phyloP scores from a whole-genome alignment of 2,888 invertebrate genomes.

The Synanthedon vespiformis region DNA sequence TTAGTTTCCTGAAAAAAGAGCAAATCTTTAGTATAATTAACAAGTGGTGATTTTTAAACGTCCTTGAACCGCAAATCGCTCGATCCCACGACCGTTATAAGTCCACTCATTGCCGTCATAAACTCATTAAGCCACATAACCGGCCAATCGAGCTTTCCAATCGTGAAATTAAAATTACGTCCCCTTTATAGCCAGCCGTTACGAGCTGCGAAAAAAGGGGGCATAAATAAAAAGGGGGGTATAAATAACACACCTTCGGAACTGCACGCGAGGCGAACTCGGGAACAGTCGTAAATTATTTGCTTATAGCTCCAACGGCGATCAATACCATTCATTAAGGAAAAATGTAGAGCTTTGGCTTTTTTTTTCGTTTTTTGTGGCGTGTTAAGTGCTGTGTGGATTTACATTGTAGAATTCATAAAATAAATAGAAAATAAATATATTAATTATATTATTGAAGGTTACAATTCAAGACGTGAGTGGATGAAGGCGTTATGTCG shows the following conservation, averaged over 20 bases:
- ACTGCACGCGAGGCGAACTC: constrained; percentile 52
- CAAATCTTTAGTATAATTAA: too few relatives aligned
- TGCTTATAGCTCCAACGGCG: constrained; percentile 48
- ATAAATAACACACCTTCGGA: constrained; percentile 68
- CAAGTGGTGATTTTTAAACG: background rate
- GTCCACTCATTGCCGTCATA: constrained; percentile 49
- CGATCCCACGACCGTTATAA: constrained; percentile 48
- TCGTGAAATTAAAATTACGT: constrained; percentile 70
- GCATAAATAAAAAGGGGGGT: constrained; percentile 66
- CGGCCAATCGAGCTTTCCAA: constrained; percentile 68
- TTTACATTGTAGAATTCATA: too few relatives aligned
- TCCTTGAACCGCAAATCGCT: constrained; percentile 31
- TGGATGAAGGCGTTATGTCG: too few relatives aligned
- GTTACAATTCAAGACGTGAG: too few relatives aligned
- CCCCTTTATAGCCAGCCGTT: constrained; percentile 64
- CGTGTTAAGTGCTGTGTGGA: too few relatives aligned
- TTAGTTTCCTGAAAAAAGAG: too few relatives aligned
- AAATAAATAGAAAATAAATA: too few relatives aligned
- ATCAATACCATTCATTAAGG: constrained; percentile 67
- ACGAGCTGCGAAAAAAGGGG: constrained; percentile 72
- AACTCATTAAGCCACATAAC: constrained; percentile 68
- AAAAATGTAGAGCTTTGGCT: constrained; percentile 46
- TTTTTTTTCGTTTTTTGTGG: background rate
- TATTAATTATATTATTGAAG: too few relatives aligned
- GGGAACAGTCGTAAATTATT: constrained; percentile 58